Conservation (phyloP, 2,888 invertebrate species). For the Ophion slaviceki region DNA sequence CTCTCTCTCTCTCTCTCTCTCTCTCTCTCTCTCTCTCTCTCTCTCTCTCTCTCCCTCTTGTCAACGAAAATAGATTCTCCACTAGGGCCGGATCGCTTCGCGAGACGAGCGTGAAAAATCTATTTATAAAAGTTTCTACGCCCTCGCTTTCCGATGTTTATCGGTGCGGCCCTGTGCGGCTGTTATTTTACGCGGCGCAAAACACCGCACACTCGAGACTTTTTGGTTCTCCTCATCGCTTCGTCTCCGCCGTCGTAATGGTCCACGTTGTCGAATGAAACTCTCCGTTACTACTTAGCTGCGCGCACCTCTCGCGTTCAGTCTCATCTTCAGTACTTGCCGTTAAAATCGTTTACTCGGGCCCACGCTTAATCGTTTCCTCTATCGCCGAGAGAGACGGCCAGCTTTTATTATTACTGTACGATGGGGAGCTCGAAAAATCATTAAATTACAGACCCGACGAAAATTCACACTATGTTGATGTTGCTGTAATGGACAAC, state of each 20-base stretch:
- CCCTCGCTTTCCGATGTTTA: conserved; percentile 67
- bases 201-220: conserved; percentile 61
- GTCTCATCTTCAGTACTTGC: conserved; percentile 33
- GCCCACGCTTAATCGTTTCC: conserved; percentile 23
- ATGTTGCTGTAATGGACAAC: background rate
- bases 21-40: conserved; percentile 50
- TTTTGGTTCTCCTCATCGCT: conserved; percentile 19
- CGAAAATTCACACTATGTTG: background rate
- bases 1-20: conserved; percentile 51
- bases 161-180: conserved; percentile 76
- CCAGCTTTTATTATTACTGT: background rate
- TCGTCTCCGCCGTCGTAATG: conserved; percentile 17
- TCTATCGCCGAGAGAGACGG: conserved; percentile 4
- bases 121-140: conserved; percentile 76
- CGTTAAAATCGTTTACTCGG: conserved; percentile 33
- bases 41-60: conserved; percentile 48
- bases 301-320: conserved; percentile 18
- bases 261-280: conserved; percentile 43
- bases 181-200: conserved; percentile 36
- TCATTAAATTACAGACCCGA: background rate
- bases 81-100: conserved; percentile 79
- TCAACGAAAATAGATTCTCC: conserved; percentile 74
- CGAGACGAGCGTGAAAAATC: conserved; percentile 72
- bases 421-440: background rate
- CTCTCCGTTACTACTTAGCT: conserved; percentile 34